Conservation (phyloP, 2,888 invertebrate genomes). For the Incurvaria masculella region DNA sequence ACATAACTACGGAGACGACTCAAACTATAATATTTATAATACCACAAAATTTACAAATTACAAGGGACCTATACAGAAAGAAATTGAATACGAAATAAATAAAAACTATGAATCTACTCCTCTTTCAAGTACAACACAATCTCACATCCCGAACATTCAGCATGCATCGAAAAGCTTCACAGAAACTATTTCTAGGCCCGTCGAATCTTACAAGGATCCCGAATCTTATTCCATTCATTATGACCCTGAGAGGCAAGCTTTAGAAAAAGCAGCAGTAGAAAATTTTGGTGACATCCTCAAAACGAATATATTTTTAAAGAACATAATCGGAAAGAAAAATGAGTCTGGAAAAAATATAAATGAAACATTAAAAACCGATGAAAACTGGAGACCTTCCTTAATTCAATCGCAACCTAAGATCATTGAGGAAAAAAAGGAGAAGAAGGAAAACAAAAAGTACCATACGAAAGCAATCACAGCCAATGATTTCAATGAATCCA, state of each 20-base stretch:
- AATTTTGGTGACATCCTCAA: conserved; percentile 27
- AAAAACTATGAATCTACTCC: background rate
- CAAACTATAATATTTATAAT: background rate
- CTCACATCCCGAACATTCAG: background rate
- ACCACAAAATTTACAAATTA: background rate
- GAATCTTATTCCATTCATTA: background rate
- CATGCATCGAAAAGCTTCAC: background rate
- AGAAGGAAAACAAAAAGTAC: background rate
- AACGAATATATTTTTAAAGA: conserved; percentile 40
- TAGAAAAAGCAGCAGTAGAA: conserved; percentile 17
- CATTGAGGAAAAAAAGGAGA: background rate
- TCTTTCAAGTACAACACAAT: background rate
- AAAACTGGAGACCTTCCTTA: conserved; percentile 8
- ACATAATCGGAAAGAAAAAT: conserved; percentile 25
- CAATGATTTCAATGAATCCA: conserved; percentile 26
- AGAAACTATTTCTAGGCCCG: background rate
- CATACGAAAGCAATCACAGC: conserved; percentile 21
- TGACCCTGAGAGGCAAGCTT: background rate
- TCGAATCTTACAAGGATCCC: background rate
- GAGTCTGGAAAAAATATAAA: conserved; percentile 2
- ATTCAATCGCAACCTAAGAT: background rate
- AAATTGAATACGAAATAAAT: background rate
- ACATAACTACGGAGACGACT: background rate
- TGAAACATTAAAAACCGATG: conserved; percentile 15
- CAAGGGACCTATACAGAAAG: too few relatives aligned